Percentiles rank a stretch among this genome's conserved stretches.
phyloP scores from a whole-genome alignment of 2,113 vertebrate genomes.

The Theropithecus gelada region DNA sequence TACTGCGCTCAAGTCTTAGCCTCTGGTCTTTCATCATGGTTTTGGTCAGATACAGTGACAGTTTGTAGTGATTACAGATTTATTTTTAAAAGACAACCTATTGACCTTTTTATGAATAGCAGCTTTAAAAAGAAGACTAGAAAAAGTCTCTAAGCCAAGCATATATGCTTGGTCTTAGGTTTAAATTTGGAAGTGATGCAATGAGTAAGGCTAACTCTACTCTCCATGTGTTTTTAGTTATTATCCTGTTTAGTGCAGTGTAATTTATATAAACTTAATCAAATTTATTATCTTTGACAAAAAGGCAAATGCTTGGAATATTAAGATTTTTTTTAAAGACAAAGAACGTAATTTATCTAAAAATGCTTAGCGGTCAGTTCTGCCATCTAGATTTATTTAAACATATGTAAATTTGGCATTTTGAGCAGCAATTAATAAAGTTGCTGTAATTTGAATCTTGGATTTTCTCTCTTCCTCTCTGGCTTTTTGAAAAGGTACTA shows the following conservation, averaged over 20 bases:
- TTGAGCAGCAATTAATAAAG: constrained; percentile 84
- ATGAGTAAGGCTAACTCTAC: constrained; percentile 61
- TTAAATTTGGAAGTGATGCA: constrained; percentile 72
- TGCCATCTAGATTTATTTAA: constrained; percentile 82
- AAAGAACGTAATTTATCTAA: constrained; percentile 80
- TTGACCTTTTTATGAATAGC: constrained; percentile 72
- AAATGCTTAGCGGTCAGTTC: constrained; percentile 85
- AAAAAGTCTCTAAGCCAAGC: constrained; percentile 41
- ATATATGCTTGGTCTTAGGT: constrained; percentile 53
- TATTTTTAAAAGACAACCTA: constrained; percentile 70
- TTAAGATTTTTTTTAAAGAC: constrained; percentile 80
- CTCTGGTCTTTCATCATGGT: constrained; percentile 59
- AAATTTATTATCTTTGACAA: constrained; percentile 86
- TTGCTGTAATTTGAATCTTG: constrained; percentile 80
- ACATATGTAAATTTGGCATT: constrained; percentile 86
- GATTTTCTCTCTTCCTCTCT: constrained; percentile 76
- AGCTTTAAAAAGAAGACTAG: constrained; percentile 61
- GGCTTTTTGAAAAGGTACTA: constrained; percentile 69
- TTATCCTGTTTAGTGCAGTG: constrained; percentile 79
- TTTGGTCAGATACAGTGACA: constrained; percentile 63
- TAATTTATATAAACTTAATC: constrained; percentile 85
- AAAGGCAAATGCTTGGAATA: constrained; percentile 83
- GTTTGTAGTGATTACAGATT: constrained; percentile 70
- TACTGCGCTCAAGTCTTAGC: constrained; percentile 5
- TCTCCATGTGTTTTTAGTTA: constrained; percentile 80